Evolutionary conservation across 2,113 vertebrate genomes (phyloP).

Genomic region (Neoarius graeffei): DNA sequence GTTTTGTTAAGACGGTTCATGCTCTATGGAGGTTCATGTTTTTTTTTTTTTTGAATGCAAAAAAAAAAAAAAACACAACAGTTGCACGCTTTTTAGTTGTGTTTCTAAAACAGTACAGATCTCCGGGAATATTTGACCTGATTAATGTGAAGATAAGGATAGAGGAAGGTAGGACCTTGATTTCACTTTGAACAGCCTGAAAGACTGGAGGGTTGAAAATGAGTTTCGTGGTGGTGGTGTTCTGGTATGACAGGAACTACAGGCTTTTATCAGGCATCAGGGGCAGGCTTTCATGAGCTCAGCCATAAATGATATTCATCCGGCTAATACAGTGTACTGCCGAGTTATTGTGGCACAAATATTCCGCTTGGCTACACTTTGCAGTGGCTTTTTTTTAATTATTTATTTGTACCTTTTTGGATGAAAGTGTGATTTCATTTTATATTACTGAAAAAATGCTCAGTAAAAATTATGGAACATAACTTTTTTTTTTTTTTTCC

Average conservation of each 20-base stretch:
- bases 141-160: neutral
- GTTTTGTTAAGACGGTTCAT: neutral
- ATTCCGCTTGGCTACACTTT: neutral
- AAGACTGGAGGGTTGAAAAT: constrained; percentile 6
- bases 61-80: neutral
- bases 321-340: neutral
- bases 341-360: neutral
- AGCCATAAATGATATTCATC: constrained; percentile 7
- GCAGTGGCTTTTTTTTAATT: neutral
- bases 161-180: neutral
- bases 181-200: constrained; percentile 1
- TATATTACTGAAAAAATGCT: neutral
- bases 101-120: neutral
- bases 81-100: neutral
- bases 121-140: neutral
- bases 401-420: neutral
- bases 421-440: neutral
- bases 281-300: constrained; percentile 1
- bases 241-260: neutral
- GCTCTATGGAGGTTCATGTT: neutral
- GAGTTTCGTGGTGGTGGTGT: neutral
- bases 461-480: neutral
- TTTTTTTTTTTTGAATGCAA: neutral
- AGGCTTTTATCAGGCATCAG: constrained; percentile 3
- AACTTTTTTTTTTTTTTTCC: too few relatives aligned